phyloP scores from a whole-genome alignment of 2,113 vertebrate species.

The Syngnathoides biaculeatus region DNA sequence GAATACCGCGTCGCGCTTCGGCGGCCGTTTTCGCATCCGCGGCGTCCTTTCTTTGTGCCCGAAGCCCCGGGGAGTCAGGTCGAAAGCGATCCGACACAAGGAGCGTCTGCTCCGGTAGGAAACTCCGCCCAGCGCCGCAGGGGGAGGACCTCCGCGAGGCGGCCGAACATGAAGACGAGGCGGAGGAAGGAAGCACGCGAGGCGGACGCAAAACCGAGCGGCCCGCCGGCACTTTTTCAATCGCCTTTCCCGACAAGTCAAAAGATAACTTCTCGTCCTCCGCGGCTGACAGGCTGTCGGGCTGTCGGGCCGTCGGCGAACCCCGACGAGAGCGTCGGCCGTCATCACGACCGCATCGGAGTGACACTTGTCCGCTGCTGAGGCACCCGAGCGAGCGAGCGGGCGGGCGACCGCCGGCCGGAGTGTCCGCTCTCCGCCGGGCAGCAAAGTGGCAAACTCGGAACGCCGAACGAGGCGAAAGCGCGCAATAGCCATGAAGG shows the following conservation, averaged over 20 bases:
- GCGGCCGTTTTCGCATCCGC: conserved; percentile 25
- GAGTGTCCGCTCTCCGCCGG: neutral
- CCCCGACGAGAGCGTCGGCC: neutral
- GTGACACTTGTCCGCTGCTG: too few relatives aligned
- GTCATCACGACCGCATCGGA: neutral
- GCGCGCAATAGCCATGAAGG: neutral
- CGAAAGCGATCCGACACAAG: conserved; percentile 80
- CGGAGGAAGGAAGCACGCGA: conserved; percentile 67
- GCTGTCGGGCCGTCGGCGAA: neutral
- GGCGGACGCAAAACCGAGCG: conserved; percentile 34
- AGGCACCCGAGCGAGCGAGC: too few relatives aligned
- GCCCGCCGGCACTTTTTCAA: too few relatives aligned
- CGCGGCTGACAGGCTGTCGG: neutral
- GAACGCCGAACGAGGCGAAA: neutral
- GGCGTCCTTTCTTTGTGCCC: conserved; percentile 61
- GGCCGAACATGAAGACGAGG: conserved; percentile 72
- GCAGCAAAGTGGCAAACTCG: too few relatives aligned
- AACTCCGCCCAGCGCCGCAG: conserved; percentile 83
- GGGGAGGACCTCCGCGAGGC: conserved; percentile 77
- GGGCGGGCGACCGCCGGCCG: too few relatives aligned
- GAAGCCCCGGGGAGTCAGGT: conserved; percentile 78
- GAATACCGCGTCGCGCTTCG: conserved; percentile 28
- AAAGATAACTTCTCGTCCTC: neutral
- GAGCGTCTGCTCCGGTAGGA: conserved; percentile 81
- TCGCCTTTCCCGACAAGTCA: too few relatives aligned